phyloP scores from a whole-genome alignment of 2,797 vertebrate genomes.

The Xenentodon cancila region DNA sequence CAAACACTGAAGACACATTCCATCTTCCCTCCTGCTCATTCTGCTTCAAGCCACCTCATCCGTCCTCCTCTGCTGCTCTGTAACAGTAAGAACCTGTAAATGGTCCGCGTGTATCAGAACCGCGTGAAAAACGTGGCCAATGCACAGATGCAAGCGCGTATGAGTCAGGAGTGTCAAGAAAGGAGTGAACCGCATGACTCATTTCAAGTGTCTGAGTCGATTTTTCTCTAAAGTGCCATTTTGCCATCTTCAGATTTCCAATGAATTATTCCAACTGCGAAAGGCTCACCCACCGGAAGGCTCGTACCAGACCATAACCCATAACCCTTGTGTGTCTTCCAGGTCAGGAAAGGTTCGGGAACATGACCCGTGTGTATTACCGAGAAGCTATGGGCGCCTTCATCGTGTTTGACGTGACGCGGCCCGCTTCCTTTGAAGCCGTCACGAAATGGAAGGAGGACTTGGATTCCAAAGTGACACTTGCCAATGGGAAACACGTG shows the following conservation, averaged over 20 bases:
- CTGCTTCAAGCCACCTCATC: conserved; percentile 13
- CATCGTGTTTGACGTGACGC: conserved; percentile 97
- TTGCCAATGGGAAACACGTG: conserved; percentile 92
- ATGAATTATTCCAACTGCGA: neutral
- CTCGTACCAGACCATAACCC: too few species aligned
- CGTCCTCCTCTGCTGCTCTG: conserved; percentile 9
- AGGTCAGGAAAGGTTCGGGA: conserved; percentile 99
- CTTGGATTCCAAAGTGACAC: conserved; percentile 96
- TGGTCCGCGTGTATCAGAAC: conserved; percentile 4
- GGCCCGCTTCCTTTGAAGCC: conserved; percentile 95
- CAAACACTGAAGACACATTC: conserved; percentile 11
- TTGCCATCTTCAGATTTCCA: neutral
- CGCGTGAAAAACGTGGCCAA: conserved; percentile 10
- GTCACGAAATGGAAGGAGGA: conserved; percentile 98
- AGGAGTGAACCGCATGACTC: conserved; percentile 17
- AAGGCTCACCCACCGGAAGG: too few species aligned
- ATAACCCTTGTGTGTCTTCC: conserved; percentile 8
- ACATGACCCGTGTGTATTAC: conserved; percentile 99
- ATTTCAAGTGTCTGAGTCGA: neutral
- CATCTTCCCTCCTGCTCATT: conserved; percentile 1
- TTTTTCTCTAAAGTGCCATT: conserved; percentile 1
- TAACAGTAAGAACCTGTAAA: conserved; percentile 9
- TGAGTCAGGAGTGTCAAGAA: conserved; percentile 25
- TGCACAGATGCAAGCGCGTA: neutral
- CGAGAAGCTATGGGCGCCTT: conserved; percentile 97